These are phyloP conservation scores for Dryoscopus gambensis DNA, from an alignment of 2,113 vertebrate genomes.

Conservation along the genomic window DNA sequence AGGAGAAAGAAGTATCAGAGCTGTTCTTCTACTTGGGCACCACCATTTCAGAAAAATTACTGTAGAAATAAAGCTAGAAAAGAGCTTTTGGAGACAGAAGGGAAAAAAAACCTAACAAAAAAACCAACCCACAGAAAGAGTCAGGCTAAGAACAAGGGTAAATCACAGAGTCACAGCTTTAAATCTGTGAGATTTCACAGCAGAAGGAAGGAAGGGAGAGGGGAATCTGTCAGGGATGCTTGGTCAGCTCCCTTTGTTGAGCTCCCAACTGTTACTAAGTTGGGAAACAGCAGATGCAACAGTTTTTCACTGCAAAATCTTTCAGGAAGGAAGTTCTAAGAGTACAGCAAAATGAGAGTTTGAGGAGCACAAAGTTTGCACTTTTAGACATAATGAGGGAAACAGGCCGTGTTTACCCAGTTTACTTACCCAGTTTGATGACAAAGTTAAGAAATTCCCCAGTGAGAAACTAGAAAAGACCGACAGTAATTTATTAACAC, in stretches of 20 bases:
- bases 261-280: not conserved
- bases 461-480: slow-evolving; percentile 68
- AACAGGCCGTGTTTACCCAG: not conserved
- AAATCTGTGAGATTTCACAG: not conserved
- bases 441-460: slow-evolving; percentile 76
- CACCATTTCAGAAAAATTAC: not conserved
- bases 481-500: not conserved
- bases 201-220: not conserved
- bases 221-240: not conserved
- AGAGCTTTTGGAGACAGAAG: not conserved
- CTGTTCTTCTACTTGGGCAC: not conserved
- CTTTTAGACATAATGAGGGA: not conserved
- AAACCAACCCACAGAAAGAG: not conserved
- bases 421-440: slow-evolving; percentile 72
- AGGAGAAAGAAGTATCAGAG: not conserved
- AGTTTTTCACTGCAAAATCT: not conserved
- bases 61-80: not conserved
- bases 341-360: not conserved
- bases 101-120: not conserved
- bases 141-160: not conserved
- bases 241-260: not conserved
- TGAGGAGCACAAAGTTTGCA: not conserved
- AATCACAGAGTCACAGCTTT: not conserved
- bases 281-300: not conserved
- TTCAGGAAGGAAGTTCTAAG: slow-evolving; percentile 17